Evolutionary conservation across 2,113 vertebrate species (phyloP).

Genomic region (Aphelocoma coerulescens): DNA sequence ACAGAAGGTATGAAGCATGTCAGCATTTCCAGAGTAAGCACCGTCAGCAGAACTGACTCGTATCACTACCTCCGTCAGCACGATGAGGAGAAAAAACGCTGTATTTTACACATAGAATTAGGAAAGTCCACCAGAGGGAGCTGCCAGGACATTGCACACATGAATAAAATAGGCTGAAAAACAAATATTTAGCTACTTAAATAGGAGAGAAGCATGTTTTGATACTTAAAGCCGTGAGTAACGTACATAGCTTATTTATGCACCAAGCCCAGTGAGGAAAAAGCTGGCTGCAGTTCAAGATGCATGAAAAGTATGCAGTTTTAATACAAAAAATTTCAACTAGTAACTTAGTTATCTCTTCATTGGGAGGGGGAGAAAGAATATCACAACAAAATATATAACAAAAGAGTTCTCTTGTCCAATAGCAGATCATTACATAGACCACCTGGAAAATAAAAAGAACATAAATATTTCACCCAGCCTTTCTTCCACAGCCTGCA

Average conservation of each 20-base stretch:
- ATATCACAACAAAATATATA: not conserved
- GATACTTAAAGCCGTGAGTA: not conserved
- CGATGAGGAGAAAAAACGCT: rapidly evolving
- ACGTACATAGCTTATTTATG: not conserved
- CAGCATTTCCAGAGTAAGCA: not conserved
- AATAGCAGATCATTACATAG: not conserved
- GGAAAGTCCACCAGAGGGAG: slow-evolving; percentile 29
- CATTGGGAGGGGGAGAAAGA: not conserved
- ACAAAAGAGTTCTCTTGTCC: not conserved
- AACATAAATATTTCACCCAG: not conserved
- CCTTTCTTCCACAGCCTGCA: not conserved
- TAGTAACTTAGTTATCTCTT: not conserved
- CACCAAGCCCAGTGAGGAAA: not conserved
- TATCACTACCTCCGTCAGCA: rapidly evolving
- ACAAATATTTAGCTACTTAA: rapidly evolving
- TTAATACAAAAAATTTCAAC: not conserved
- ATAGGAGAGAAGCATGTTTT: not conserved
- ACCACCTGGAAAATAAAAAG: not conserved
- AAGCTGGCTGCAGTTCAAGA: not conserved
- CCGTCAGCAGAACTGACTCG: not conserved
- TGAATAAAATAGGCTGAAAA: not conserved
- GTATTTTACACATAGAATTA: not conserved
- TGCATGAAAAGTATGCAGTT: not conserved
- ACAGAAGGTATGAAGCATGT: not conserved
- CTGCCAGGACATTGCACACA: not conserved